A percentile compares a stretch with the other conserved stretches of the same genome.
phyloP scores from a whole-genome alignment of 1,140 invertebrate genomes.

The Leptoteleia sp. region DNA sequence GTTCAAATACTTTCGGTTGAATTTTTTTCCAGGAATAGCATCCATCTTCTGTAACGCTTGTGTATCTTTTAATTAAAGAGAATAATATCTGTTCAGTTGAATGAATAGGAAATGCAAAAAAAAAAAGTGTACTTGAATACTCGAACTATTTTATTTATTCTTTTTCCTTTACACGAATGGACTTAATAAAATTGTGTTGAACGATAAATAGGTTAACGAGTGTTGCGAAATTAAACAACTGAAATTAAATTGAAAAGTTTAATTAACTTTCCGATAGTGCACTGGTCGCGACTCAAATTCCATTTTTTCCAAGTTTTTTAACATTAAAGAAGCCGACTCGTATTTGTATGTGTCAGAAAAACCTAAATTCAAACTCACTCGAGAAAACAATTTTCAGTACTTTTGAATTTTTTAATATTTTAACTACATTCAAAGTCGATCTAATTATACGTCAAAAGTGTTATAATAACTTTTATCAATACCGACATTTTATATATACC shows the following conservation, averaged over 20 bases:
- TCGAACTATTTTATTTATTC: neutral
- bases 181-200: slow-evolving; percentile 3
- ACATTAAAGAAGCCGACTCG: too few species aligned
- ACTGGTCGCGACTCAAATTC: slow-evolving; percentile 4
- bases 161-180: neutral
- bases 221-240: slow-evolving; percentile 12
- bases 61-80: too few species aligned
- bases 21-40: neutral
- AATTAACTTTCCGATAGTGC: slow-evolving; percentile 11
- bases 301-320: neutral
- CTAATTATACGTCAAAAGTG: too few species aligned
- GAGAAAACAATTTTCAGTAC: too few species aligned
- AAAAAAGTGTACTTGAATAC: neutral
- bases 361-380: neutral
- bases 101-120: neutral
- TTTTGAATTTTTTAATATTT: too few species aligned
- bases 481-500: too few species aligned
- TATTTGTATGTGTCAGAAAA: neutral
- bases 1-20: neutral
- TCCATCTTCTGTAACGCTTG: too few species aligned
- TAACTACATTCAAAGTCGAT: too few species aligned
- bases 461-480: too few species aligned
- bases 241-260: slow-evolving; percentile 19
- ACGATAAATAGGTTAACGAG: slow-evolving; percentile 19
- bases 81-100: neutral